Evolutionary conservation across 2,113 vertebrate species (phyloP).

Genomic region (Ursus arctos): DNA sequence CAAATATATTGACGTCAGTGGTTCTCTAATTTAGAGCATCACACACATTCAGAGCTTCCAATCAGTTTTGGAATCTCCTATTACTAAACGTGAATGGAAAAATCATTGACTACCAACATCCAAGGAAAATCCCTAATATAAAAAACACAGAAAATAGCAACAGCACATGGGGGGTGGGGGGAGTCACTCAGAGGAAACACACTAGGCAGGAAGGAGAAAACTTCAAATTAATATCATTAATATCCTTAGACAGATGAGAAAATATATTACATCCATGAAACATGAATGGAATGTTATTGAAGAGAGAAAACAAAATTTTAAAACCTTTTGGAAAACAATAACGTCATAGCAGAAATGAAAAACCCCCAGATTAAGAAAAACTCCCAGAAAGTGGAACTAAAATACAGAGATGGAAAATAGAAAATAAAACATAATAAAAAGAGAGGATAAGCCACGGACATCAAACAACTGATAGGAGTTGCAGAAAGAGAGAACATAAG

Average conservation of each 20-base stretch:
- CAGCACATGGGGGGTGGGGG: background rate
- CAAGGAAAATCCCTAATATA: background rate
- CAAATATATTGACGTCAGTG: background rate
- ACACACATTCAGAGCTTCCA: background rate
- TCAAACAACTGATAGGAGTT: background rate
- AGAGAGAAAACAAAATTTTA: background rate
- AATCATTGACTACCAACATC: background rate
- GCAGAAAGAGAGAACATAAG: background rate
- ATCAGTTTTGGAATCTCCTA: background rate
- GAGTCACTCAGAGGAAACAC: background rate
- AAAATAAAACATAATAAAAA: slow-evolving; percentile 4
- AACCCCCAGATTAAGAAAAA: background rate
- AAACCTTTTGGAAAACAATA: background rate
- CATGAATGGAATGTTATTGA: background rate
- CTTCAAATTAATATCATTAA: background rate
- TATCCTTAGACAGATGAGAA: background rate
- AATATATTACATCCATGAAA: background rate
- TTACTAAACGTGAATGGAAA: background rate
- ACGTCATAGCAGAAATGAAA: background rate
- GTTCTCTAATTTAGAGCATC: background rate
- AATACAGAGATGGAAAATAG: background rate
- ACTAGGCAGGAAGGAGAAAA: background rate
- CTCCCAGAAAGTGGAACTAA: background rate
- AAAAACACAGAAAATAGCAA: background rate
- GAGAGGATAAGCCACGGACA: background rate